Conservation (phyloP, 2,888 invertebrate species). For the Leptinotarsa juncta region DNA sequence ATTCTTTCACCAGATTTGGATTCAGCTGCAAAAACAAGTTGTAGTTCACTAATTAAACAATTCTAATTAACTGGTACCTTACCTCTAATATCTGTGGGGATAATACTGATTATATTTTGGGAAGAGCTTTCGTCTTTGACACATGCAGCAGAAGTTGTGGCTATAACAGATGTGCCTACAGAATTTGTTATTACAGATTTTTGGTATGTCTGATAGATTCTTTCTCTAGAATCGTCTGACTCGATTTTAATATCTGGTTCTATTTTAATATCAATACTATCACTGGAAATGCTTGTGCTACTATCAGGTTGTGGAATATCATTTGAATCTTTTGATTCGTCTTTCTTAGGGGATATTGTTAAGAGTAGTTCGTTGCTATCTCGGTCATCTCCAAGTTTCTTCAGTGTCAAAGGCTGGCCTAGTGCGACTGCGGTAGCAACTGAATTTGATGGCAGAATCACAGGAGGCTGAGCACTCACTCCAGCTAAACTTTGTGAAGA, state of each 20-base stretch:
- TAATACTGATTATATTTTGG: conserved; percentile 56
- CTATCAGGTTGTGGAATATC: conserved; percentile 57
- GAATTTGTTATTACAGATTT: conserved; percentile 55
- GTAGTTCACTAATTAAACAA: not conserved
- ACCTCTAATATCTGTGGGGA: conserved; percentile 52
- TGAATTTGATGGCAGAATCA: conserved; percentile 63
- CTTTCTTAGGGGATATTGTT: conserved; percentile 62
- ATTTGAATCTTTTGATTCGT: conserved; percentile 40
- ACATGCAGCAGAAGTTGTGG: conserved; percentile 50
- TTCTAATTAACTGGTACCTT: too few relatives aligned
- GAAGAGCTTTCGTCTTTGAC: conserved; percentile 50
- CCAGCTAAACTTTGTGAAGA: conserved; percentile 63
- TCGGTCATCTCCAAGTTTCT: conserved; percentile 63
- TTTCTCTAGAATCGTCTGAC: conserved; percentile 53
- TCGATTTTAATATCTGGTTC: conserved; percentile 55
- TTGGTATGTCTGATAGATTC: conserved; percentile 53
- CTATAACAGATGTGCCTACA: conserved; percentile 63
- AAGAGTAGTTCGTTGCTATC: conserved; percentile 61
- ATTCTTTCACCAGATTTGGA: conserved; percentile 59
- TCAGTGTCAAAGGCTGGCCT: conserved; percentile 62
- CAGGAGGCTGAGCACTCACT: conserved; percentile 64
- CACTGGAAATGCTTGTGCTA: conserved; percentile 55
- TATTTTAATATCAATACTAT: conserved; percentile 56
- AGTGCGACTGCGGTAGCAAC: conserved; percentile 62
- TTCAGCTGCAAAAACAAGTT: conserved; percentile 41